phyloP scores from a whole-genome alignment of 2,888 invertebrate species.

The Drosophila lacicola region DNA sequence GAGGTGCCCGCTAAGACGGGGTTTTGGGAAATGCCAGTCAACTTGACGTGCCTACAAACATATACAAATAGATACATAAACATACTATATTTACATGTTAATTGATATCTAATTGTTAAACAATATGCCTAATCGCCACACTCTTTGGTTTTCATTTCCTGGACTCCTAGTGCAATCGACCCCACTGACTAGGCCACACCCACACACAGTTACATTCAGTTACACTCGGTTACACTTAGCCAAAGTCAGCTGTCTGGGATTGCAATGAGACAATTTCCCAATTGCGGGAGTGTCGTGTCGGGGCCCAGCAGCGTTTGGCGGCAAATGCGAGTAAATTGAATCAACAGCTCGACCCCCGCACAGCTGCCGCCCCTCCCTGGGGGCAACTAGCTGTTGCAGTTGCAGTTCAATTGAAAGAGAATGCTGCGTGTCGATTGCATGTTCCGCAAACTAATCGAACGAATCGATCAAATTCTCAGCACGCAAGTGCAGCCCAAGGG shows the following conservation, averaged over 20 bases:
- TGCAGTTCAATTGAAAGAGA: slow-evolving; percentile 71
- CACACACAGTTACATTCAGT: slow-evolving; percentile 5
- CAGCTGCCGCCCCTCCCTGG: slow-evolving; percentile 1
- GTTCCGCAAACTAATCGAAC: slow-evolving; percentile 78
- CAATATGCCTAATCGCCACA: slow-evolving; percentile 12
- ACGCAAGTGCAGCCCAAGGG: slow-evolving; percentile 54
- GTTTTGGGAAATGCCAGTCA: too few species aligned
- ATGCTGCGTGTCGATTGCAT: slow-evolving; percentile 81
- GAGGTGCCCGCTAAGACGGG: too few species aligned
- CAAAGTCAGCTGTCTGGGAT: slow-evolving; percentile 62
- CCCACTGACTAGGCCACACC: slow-evolving; percentile 37
- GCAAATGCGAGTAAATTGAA: slow-evolving; percentile 63
- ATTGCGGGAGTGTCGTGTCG: slow-evolving; percentile 52
- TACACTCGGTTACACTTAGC: slow-evolving; percentile 42
- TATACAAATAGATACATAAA: not conserved
- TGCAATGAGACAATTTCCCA: slow-evolving; percentile 78
- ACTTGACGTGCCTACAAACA: too few species aligned
- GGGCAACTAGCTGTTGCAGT: slow-evolving; percentile 21
- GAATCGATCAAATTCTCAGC: slow-evolving; percentile 81
- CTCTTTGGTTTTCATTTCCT: slow-evolving; percentile 31
- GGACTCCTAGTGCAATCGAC: slow-evolving; percentile 9
- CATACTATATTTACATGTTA: slow-evolving; percentile 5
- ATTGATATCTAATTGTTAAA: slow-evolving; percentile 20
- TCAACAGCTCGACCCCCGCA: slow-evolving; percentile 43
- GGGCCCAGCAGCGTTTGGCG: slow-evolving; percentile 38